phyloP scores from a whole-genome alignment of 2,797 vertebrate species.

The Stomatorhinus walkeri region DNA sequence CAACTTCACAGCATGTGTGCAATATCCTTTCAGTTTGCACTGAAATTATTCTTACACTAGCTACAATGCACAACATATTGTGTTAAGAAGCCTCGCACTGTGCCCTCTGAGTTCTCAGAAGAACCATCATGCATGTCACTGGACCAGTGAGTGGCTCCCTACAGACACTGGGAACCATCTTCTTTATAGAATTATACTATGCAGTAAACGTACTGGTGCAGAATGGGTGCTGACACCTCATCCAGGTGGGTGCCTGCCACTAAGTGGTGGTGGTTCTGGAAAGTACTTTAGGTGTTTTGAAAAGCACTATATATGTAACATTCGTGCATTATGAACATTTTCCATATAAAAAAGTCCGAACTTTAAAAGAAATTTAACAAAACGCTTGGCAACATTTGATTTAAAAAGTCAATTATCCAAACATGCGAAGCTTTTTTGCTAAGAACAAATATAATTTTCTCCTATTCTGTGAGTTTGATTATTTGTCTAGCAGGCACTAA shows the following conservation, averaged over 20 bases:
- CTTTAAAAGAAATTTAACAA: not conserved
- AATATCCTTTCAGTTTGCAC: too few species aligned
- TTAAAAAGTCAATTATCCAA: not conserved
- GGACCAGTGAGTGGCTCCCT: too few species aligned
- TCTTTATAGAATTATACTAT: not conserved
- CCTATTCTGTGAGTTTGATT: not conserved
- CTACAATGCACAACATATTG: too few species aligned
- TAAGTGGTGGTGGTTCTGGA: not conserved
- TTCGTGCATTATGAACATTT: not conserved
- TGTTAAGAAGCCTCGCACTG: too few species aligned
- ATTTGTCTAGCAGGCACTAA: not conserved
- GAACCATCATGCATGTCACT: too few species aligned
- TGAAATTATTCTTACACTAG: too few species aligned
- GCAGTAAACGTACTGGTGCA: not conserved
- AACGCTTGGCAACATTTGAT: not conserved
- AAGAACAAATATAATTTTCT: not conserved
- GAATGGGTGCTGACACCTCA: not conserved
- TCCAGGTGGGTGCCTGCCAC: not conserved
- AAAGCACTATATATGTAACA: not conserved
- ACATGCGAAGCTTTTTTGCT: not conserved
- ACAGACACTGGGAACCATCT: not conserved
- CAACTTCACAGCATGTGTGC: too few species aligned
- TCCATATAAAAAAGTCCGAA: not conserved
- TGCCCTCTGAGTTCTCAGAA: too few species aligned
- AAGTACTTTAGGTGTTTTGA: not conserved